Base-by-base conservation (phyloP, 2,113 vertebrate genomes). In the Melanostigma gelatinosum region DNA sequence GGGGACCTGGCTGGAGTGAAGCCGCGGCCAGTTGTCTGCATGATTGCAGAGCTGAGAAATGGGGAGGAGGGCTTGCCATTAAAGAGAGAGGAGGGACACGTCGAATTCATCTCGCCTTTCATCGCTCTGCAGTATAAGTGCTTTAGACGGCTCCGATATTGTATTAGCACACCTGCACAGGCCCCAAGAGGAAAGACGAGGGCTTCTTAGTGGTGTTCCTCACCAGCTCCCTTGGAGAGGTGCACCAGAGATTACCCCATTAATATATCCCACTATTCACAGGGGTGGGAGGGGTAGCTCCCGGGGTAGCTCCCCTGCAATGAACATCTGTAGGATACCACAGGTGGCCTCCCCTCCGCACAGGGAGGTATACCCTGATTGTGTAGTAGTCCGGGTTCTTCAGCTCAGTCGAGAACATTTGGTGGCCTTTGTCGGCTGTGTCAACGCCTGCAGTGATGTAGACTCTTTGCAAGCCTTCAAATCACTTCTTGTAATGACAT, bases 261-360 rank as follows among this genome's bases (percentile, higher is more conserved):
- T 97, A 96, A 97, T 96, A 95, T 92, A 93, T 94, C 94, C 88
- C 88, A 93, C 90, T 88, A 93, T 91, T 94, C 90, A 89, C 82
- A 66, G 60, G 64, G 80, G 71, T 67, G 76, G 38, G 52, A 1
- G 73, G 80, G 52, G 73, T 36, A 67, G 83, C 65, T 92, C 88
- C 84, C 1, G 73, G 78, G 55, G 73, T 36, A 67, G 83, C 65
- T 92, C 88, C 85, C 81, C 88, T 89, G 73, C 80, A 93, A 87
- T 90, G 92, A 89, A 79, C 91, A 87, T 77, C 85, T 85, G 91
- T 85, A 86, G 80, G 66, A 75, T 88, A 91, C 80, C 88, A 92
- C 85, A 94, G 91, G 93, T 93, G 90, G 90, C 72, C 74, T 82
- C 67, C 40, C 36, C 55, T 83, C 34, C 65, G 0, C 75, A 48